Conservation (phyloP, 64 coral and sea anemone species). For the Cladopsammia gracilis region DNA sequence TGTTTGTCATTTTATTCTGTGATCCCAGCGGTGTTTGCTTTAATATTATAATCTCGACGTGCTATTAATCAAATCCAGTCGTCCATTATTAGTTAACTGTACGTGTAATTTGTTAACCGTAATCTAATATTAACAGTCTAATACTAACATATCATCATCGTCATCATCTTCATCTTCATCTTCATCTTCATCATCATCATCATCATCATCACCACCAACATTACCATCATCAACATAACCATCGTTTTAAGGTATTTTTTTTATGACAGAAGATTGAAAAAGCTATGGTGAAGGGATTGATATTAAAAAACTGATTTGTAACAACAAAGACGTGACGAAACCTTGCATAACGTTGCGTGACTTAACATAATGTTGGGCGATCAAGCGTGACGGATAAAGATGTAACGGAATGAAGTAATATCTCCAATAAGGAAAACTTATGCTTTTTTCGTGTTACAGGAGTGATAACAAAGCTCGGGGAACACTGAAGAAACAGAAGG, state of each 20-base stretch:
- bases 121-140: background rate
- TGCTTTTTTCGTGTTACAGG: background rate
- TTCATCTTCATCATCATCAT: too few relatives aligned
- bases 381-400: background rate
- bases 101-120: background rate
- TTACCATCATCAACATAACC: too few relatives aligned
- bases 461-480: constrained; percentile 28
- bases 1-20: background rate
- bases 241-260: too few relatives aligned
- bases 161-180: too few relatives aligned
- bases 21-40: constrained; percentile 8
- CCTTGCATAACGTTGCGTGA: background rate
- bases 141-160: background rate
- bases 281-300: too few relatives aligned
- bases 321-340: background rate
- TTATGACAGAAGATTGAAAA: too few relatives aligned
- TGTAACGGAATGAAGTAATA: too few relatives aligned
- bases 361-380: background rate
- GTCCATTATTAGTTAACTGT: background rate
- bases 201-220: background rate
- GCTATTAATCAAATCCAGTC: constrained; percentile 16
- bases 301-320: background rate
- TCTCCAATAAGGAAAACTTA: too few relatives aligned
- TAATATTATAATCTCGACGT: background rate
- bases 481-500: constrained; percentile 25